Conservation (phyloP, 1,140 invertebrate species). For the Calosoma granatense region DNA sequence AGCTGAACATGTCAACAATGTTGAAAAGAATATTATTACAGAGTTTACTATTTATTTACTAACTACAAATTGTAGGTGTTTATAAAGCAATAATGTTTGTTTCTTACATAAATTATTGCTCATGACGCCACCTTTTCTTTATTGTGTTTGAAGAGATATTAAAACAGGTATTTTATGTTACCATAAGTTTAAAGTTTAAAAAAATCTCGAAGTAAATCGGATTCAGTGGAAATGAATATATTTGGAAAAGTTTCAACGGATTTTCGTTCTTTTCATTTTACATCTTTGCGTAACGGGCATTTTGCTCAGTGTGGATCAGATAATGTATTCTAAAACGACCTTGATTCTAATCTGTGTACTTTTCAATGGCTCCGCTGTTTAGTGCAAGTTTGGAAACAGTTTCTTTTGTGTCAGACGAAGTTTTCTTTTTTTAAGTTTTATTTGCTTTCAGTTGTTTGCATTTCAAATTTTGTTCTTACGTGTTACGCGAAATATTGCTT, state of each 20-base stretch:
- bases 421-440: background rate
- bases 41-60: no score
- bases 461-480: background rate
- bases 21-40: no score
- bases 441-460: slow-evolving; percentile 3
- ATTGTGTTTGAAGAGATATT: no score
- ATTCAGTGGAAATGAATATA: background rate
- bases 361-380: background rate
- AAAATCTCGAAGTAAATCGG: no score
- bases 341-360: background rate
- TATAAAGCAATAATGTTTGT: no score
- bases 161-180: no score
- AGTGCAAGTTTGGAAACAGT: background rate
- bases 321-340: background rate
- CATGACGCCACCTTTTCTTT: no score
- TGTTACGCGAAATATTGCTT: slow-evolving; percentile 1
- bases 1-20: no score
- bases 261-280: background rate
- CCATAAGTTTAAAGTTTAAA: no score
- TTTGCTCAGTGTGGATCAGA: background rate
- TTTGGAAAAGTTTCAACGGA: background rate
- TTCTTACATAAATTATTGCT: no score
- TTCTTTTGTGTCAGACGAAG: background rate
- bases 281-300: background rate
- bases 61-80: no score